These are phyloP conservation scores for Leptodactylus fallax DNA, from an alignment of 2,797 vertebrate genomes.

Conservation along the genomic window DNA sequence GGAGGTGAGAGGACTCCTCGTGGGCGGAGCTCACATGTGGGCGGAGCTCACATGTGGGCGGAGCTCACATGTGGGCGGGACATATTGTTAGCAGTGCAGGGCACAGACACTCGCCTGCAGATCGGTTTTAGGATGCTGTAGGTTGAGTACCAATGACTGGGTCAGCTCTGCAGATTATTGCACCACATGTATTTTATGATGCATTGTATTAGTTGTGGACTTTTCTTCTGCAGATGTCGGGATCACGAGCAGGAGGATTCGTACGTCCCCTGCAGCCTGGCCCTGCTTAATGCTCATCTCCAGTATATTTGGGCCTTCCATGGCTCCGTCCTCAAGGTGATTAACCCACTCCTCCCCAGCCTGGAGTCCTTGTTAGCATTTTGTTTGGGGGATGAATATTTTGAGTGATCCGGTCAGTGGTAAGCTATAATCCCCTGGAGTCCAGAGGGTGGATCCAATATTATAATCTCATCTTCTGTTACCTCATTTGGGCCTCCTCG, in stretches of 20 bases:
- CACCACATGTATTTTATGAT: neutral
- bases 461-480: no score
- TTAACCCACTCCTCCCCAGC: neutral
- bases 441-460: neutral
- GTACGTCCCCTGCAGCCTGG: conserved; percentile 82
- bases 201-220: neutral
- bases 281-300: conserved; percentile 75
- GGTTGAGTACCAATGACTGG: neutral
- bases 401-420: neutral
- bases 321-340: conserved; percentile 71
- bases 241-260: conserved; percentile 76
- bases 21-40: no score
- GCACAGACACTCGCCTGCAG: no score
- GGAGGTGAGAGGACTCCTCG: conserved; percentile 40
- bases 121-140: neutral
- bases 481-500: no score
- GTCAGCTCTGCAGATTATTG: neutral
- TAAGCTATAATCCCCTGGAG: neutral
- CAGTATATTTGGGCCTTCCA: conserved; percentile 73
- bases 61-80: no score
- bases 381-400: no score
- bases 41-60: no score
- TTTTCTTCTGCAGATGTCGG: conserved; percentile 74
- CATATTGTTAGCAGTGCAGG: no score
- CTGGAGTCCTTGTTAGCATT: no score